Conservation (phyloP, 1,140 invertebrate genomes). For the Drosophila yakuba region DNA sequence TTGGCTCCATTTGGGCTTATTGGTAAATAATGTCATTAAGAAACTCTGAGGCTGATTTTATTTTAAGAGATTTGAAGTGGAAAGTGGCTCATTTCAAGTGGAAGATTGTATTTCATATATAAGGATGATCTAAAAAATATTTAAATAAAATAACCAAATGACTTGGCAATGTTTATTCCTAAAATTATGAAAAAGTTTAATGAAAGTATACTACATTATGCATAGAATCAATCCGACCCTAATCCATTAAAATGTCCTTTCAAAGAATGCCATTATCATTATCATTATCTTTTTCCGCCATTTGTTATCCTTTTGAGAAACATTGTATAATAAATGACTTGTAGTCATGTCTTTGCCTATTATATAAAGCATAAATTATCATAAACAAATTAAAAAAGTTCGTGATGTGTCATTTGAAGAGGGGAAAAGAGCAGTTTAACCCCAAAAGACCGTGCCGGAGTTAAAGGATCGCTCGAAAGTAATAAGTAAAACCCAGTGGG, state of each 20-base stretch:
- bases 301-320: slow-evolving; percentile 11
- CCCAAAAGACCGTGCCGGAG: slow-evolving; percentile 43
- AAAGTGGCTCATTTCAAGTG: not conserved
- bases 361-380: slow-evolving; percentile 75
- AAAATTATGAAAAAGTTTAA: not conserved
- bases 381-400: slow-evolving; percentile 84
- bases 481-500: slow-evolving; percentile 75
- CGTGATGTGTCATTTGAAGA: slow-evolving; percentile 73
- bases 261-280: slow-evolving; percentile 7
- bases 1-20: slow-evolving; percentile 13
- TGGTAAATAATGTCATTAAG: slow-evolving; percentile 59
- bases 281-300: slow-evolving; percentile 7
- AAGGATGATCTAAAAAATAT: no score
- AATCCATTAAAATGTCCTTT: slow-evolving; percentile 9
- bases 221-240: not conserved
- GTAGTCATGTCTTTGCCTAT: slow-evolving; percentile 50
- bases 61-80: not conserved
- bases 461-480: slow-evolving; percentile 66
- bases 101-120: no score
- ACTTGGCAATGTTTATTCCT: not conserved
- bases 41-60: slow-evolving; percentile 3
- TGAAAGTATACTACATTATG: not conserved
- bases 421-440: slow-evolving; percentile 28
- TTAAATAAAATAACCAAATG: no score
- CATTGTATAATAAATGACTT: slow-evolving; percentile 62